A percentile compares a stretch with the other conserved stretches of the same genome.
Evolutionary conservation across 2,888 invertebrate species (phyloP).

Genomic region (Parnassius smintheus): DNA sequence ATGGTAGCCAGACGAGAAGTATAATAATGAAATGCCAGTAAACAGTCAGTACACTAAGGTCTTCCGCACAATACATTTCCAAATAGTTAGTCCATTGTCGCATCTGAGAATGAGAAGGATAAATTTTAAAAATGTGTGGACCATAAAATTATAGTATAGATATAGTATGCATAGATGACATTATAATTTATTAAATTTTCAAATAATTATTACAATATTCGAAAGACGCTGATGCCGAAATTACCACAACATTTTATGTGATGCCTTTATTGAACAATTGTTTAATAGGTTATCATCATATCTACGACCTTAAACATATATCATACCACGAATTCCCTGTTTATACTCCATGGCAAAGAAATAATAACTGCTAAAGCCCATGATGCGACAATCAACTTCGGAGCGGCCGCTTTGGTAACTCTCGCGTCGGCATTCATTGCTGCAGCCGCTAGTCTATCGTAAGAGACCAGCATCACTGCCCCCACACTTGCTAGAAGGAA

Average conservation of each 20-base stretch:
- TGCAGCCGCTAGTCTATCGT: slow-evolving; percentile 91
- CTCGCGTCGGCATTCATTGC: slow-evolving; percentile 86
- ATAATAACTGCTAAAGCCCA: slow-evolving; percentile 85
- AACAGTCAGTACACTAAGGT: slow-evolving; percentile 81
- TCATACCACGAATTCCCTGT: slow-evolving; percentile 82
- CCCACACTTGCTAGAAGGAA: slow-evolving; percentile 88
- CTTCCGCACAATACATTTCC: slow-evolving; percentile 89
- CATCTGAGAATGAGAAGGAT: slow-evolving; percentile 63
- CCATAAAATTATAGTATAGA: too few species aligned
- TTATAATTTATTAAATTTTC: too few species aligned
- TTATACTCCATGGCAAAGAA: slow-evolving; percentile 84
- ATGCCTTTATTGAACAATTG: too few species aligned
- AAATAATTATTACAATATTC: too few species aligned
- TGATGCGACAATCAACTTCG: slow-evolving; percentile 82
- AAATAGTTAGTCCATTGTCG: slow-evolving; percentile 88
- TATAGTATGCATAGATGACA: too few species aligned
- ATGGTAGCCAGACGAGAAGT: slow-evolving; percentile 89
- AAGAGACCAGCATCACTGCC: slow-evolving; percentile 89
- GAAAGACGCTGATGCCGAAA: too few species aligned
- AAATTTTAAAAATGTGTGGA: too few species aligned
- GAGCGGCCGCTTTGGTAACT: slow-evolving; percentile 83
- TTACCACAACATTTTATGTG: too few species aligned
- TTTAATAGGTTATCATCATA: neutral
- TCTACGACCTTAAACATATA: neutral
- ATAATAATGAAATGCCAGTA: slow-evolving; percentile 91